Evolutionary conservation across 2,888 invertebrate genomes (phyloP).

Genomic region (Andrena dorsata): DNA sequence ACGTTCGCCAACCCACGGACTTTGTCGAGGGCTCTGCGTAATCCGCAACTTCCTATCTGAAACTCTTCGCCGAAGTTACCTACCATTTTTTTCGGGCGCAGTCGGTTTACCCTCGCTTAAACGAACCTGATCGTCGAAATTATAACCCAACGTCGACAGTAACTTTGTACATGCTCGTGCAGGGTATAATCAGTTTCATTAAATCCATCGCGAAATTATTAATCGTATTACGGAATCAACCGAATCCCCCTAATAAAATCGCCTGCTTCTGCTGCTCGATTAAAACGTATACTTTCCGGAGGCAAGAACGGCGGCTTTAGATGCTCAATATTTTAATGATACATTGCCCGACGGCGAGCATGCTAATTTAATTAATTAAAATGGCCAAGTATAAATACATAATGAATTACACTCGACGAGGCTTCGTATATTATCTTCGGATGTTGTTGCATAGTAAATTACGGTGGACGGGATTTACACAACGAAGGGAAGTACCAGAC

Average conservation of each 20-base stretch:
- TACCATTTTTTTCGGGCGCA: background rate
- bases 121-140: slow-evolving; percentile 1
- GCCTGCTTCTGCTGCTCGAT: background rate
- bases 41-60: background rate
- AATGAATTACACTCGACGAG: no score
- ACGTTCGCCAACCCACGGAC: background rate
- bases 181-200: slow-evolving; percentile 5
- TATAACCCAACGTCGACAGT: background rate
- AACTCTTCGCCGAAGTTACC: background rate
- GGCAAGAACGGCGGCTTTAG: background rate
- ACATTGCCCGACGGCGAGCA: background rate
- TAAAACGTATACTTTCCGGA: background rate
- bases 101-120: background rate
- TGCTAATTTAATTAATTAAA: slow-evolving; percentile 2
- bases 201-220: slow-evolving; percentile 8
- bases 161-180: background rate
- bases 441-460: no score
- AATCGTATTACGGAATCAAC: background rate
- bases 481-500: no score
- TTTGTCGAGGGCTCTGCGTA: background rate
- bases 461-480: no score
- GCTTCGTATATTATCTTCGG: no score
- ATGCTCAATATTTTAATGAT: background rate
- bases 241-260: background rate
- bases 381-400: background rate